These are phyloP conservation scores for silkworm (Bombyx mori) DNA, from an alignment of 1,140 invertebrate species.

Conservation along the genomic window ASM3026992v2 NC_085110.1:18785001-18785500, in stretches of 20 bases:
- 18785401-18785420: conserved; percentile 13
- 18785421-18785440: conserved; percentile 4
- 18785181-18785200: not conserved
- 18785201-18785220: conserved; percentile 11
- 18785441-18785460: conserved; percentile 1
- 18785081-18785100: conserved; percentile 11
- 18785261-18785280: conserved; percentile 1
- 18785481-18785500: conserved; percentile 7
- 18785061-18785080: conserved; percentile 11
- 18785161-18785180: conserved; percentile 9
- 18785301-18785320: not conserved
- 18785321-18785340: conserved; percentile 8
- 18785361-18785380: conserved; percentile 18
- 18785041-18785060: not conserved
- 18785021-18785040: conserved; percentile 14
- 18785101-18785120: conserved; percentile 10
- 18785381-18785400: conserved; percentile 16
- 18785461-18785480: conserved; percentile 6
- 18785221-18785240: conserved; percentile 6
- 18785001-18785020: conserved; percentile 10
- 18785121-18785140: conserved; percentile 7
- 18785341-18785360: not conserved
- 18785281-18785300: conserved; percentile 4
- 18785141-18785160: conserved; percentile 12
- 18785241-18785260: conserved; percentile 6